Evolutionary conservation across 2,113 vertebrate genomes (phyloP).

Genomic region (Puffinus mauretanicus): DNA sequence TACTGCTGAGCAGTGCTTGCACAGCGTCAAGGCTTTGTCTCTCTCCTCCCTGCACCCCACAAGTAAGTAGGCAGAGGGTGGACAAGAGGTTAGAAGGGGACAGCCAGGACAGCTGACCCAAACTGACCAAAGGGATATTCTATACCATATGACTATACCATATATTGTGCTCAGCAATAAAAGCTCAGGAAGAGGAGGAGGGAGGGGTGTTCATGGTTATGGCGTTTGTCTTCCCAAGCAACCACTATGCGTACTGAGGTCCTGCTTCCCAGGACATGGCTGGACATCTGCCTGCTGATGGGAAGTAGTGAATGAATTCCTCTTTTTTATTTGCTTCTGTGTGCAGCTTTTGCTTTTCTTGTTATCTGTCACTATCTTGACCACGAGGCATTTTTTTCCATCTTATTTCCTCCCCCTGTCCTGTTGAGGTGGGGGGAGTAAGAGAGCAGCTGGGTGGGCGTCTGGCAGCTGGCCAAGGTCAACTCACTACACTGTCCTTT

Average conservation of each 20-base stretch:
- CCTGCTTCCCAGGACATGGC: not conserved
- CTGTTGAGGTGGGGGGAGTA: not conserved
- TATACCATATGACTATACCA: not conserved
- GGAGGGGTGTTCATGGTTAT: not conserved
- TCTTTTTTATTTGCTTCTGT: not conserved
- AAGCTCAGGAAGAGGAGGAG: not conserved
- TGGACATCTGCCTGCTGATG: not conserved
- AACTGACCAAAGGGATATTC: not conserved
- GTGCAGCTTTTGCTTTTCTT: not conserved
- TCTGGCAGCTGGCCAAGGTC: not conserved
- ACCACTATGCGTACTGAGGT: not conserved
- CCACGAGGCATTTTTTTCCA: not conserved
- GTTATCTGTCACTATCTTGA: not conserved
- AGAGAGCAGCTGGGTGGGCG: not conserved
- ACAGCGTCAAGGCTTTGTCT: not conserved
- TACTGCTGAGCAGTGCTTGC: not conserved
- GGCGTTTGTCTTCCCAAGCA: not conserved
- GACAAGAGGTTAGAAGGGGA: not conserved
- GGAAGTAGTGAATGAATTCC: not conserved
- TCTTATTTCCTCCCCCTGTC: not conserved
- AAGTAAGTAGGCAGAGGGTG: not conserved
- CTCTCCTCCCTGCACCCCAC: not conserved
- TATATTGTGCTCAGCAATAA: not conserved
- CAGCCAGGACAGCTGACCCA: not conserved
- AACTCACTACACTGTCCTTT: not conserved